phyloP scores from a whole-genome alignment of 2,113 vertebrate species.

The Meleagris gallopavo region DNA sequence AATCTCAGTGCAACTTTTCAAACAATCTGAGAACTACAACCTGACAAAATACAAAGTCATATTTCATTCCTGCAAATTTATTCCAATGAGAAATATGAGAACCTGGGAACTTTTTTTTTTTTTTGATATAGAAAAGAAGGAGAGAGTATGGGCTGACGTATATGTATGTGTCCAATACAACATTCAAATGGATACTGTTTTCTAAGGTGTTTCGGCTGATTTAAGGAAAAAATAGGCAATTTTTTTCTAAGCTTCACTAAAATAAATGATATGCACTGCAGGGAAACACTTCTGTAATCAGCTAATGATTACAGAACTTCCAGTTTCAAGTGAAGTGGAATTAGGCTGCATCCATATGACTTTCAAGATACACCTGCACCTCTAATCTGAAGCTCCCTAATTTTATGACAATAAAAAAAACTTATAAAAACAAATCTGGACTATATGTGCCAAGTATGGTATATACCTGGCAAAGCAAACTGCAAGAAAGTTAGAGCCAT shows the following conservation, averaged over 20 bases:
- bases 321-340: not conserved
- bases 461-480: not conserved
- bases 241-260: not conserved
- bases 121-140: not conserved
- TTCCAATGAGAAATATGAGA: not conserved
- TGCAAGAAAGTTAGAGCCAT: not conserved
- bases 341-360: not conserved
- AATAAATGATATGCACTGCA: not conserved
- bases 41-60: not conserved
- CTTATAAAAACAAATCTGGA: not conserved
- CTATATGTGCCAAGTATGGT: not conserved
- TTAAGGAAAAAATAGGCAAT: not conserved
- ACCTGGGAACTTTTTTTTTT: not conserved
- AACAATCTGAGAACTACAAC: not conserved
- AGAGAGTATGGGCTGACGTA: not conserved
- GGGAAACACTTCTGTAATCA: not conserved
- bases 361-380: not conserved
- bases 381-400: not conserved
- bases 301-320: not conserved
- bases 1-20: not conserved
- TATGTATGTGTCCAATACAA: not conserved
- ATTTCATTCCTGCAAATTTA: not conserved
- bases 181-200: not conserved
- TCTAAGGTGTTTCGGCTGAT: not conserved
- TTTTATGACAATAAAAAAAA: accelerated